phyloP scores from a whole-genome alignment of 2,113 vertebrate species.

The Entelurus aequoreus region DNA sequence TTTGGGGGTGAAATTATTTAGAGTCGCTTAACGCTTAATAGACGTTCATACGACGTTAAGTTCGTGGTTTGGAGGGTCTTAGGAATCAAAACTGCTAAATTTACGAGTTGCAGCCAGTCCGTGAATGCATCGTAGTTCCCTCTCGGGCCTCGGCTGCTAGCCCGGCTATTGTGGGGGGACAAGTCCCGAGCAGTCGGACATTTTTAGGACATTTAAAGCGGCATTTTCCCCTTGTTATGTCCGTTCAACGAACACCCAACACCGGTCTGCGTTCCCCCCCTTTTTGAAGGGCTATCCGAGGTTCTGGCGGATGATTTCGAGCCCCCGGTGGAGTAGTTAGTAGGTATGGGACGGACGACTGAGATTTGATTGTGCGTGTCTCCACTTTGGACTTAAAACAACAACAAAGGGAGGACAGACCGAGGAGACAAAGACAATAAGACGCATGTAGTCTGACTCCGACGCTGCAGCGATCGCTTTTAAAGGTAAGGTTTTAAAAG shows the following conservation, averaged over 20 bases:
- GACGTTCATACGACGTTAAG: too few species aligned
- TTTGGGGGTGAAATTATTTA: too few species aligned
- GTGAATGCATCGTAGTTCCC: conserved; percentile 50
- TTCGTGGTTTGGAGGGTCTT: background rate
- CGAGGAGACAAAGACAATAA: conserved; percentile 11
- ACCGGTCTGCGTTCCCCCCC: too few species aligned
- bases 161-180: conserved; percentile 58
- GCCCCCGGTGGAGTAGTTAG: conserved; percentile 38
- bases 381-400: conserved; percentile 3
- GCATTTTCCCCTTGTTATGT: background rate
- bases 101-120: conserved; percentile 25
- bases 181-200: conserved; percentile 27
- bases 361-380: conserved; percentile 38
- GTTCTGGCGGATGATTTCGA: conserved; percentile 37
- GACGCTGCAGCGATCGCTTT: conserved; percentile 46
- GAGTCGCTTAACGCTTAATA: too few species aligned
- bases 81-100: background rate
- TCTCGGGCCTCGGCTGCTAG: conserved; percentile 42
- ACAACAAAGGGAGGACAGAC: conserved; percentile 13
- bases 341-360: conserved; percentile 62
- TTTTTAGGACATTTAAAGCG: conserved; percentile 26
- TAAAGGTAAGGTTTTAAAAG: conserved; percentile 48
- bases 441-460: conserved; percentile 64
- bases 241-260: background rate
- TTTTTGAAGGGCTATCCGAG: conserved; percentile 4